Evolutionary conservation across 2,888 invertebrate genomes (phyloP).

Genomic region (Scelioninae gen. 2): DNA sequence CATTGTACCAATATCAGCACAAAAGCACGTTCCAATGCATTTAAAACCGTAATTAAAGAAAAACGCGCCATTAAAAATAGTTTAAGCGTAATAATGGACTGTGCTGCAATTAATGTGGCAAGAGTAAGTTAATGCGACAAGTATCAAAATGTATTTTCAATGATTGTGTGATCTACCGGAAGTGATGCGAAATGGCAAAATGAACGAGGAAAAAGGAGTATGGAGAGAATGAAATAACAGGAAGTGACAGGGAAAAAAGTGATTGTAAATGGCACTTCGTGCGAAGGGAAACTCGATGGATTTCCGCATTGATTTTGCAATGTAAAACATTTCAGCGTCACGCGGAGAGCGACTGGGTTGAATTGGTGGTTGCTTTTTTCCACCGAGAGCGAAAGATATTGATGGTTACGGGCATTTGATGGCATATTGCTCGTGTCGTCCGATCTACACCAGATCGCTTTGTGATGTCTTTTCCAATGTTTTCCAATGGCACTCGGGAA

Average conservation of each 20-base stretch:
- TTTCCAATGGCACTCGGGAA: conserved; percentile 69
- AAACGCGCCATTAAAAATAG: too few relatives aligned
- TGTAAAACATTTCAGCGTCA: conserved; percentile 74
- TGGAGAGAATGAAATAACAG: conserved; percentile 54
- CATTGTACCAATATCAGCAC: too few relatives aligned
- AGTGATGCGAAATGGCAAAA: conserved; percentile 60
- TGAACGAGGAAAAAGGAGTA: conserved; percentile 51
- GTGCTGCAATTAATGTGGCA: conserved; percentile 47
- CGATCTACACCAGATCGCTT: conserved; percentile 71
- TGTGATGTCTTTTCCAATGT: conserved; percentile 73
- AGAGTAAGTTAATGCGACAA: conserved; percentile 24
- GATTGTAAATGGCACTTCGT: conserved; percentile 58
- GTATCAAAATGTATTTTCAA: conserved; percentile 72
- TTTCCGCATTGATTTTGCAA: conserved; percentile 74
- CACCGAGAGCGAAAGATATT: conserved; percentile 67
- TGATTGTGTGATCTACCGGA: conserved; percentile 73
- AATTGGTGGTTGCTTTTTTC: conserved; percentile 60
- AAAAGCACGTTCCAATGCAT: too few relatives aligned
- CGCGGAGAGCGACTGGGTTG: conserved; percentile 31
- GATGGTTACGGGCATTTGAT: conserved; percentile 75
- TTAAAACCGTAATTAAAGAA: too few relatives aligned
- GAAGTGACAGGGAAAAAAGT: conserved; percentile 58
- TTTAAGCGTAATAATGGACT: too few relatives aligned
- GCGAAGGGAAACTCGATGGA: conserved; percentile 62
- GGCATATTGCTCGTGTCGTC: conserved; percentile 73